Percentiles rank a stretch among this genome's conserved stretches.
Evolutionary conservation across 2,888 invertebrate genomes (phyloP).

Genomic region (Halictus quadricinctus): DNA sequence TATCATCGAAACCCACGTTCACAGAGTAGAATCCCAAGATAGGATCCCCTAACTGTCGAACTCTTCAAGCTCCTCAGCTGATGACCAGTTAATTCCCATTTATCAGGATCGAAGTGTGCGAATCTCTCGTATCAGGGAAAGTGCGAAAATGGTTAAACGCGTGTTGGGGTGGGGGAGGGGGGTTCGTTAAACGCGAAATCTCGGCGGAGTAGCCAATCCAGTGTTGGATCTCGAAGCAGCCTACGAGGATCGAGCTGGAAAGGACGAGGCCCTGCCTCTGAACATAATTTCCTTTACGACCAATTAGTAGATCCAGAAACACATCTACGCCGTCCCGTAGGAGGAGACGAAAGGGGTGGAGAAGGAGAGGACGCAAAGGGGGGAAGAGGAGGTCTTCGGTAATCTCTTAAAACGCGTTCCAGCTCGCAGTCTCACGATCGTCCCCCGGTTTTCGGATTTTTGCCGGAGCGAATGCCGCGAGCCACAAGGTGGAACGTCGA

Average conservation of each 20-base stretch:
- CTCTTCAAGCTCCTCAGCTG: background rate
- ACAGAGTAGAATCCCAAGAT: background rate
- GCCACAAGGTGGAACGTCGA: constrained; percentile 48
- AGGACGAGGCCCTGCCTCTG: constrained; percentile 44
- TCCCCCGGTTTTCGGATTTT: constrained; percentile 49
- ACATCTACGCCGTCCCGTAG: constrained; percentile 61
- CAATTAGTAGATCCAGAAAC: constrained; percentile 76
- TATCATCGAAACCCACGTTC: background rate
- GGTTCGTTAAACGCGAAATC: constrained; percentile 29
- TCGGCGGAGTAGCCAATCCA: constrained; percentile 59
- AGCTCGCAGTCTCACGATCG: constrained; percentile 32
- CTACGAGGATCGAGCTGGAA: constrained; percentile 37
- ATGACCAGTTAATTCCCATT: background rate
- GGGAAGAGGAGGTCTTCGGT: constrained; percentile 3
- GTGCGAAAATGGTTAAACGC: background rate
- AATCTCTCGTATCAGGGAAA: background rate
- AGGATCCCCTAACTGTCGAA: background rate
- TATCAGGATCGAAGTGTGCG: background rate
- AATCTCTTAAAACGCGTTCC: constrained; percentile 51
- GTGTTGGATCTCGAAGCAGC: constrained; percentile 22
- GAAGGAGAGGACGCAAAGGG: constrained; percentile 10
- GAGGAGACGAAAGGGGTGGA: background rate
- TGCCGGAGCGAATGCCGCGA: constrained; percentile 48
- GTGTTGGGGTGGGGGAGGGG: background rate
- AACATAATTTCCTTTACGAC: constrained; percentile 74